Conservation (phyloP, 2,888 invertebrate genomes). For the Gnatocerus cornutus region DNA sequence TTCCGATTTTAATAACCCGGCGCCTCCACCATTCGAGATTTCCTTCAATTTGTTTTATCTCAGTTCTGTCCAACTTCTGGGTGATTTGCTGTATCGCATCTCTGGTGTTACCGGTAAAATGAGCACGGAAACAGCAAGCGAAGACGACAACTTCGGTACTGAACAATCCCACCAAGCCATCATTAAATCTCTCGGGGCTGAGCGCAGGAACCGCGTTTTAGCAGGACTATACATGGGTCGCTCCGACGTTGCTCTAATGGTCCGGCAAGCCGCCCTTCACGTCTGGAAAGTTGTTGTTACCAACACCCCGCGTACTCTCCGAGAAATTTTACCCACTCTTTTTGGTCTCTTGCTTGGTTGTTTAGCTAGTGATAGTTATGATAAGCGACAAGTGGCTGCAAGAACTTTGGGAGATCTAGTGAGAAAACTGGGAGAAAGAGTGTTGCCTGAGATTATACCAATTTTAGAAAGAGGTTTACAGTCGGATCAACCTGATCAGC, state of each 20-base stretch:
- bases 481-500: conserved; percentile 93
- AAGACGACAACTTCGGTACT: conserved; percentile 99
- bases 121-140: conserved; percentile 98
- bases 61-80: conserved; percentile 94
- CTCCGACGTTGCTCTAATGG: conserved; percentile 97
- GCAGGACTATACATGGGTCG: conserved; percentile 98
- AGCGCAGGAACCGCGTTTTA: conserved; percentile 92
- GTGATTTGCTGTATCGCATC: conserved; percentile 95
- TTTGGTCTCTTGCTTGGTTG: conserved; percentile 93
- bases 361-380: conserved; percentile 95
- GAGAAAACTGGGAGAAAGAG: conserved; percentile 96
- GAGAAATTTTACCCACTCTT: conserved; percentile 96
- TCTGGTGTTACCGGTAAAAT: conserved; percentile 99
- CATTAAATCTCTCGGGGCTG: conserved; percentile 86
- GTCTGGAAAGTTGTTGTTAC: conserved; percentile 99
- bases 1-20: background rate
- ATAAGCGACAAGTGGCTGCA: conserved; percentile 96
- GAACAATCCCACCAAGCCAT: conserved; percentile 96
- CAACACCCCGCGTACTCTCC: conserved; percentile 95
- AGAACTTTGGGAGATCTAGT: conserved; percentile 97
- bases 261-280: conserved; percentile 97
- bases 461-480: conserved; percentile 95
- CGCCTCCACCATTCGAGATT: no score
- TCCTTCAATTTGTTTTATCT: no score
- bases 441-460: conserved; percentile 98